Percentiles rank a stretch among this genome's conserved stretches.
These are phyloP conservation scores for Picus viridis DNA, from an alignment of 2,797 vertebrate species.

Conservation along the genomic window DNA sequence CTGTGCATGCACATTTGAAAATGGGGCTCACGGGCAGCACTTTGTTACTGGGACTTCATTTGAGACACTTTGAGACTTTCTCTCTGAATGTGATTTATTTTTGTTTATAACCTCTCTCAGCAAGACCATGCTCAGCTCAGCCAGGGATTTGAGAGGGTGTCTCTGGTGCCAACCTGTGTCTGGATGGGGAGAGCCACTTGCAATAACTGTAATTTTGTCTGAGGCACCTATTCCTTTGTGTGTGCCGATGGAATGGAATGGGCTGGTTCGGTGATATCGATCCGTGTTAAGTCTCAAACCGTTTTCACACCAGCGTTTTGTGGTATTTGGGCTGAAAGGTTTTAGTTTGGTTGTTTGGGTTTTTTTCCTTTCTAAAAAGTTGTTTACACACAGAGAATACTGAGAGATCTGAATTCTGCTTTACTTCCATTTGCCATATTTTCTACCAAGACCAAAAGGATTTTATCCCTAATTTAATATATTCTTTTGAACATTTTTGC, in stretches of 20 bases:
- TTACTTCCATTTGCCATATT: constrained; percentile 12
- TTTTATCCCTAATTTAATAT: constrained; percentile 9
- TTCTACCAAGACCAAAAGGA: not conserved
- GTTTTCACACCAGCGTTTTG: not conserved
- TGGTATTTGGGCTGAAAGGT: not conserved
- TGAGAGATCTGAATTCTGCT: not conserved
- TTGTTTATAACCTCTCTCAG: not conserved
- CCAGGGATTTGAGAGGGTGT: not conserved
- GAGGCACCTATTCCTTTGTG: not conserved
- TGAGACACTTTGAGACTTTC: not conserved
- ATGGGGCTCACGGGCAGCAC: not conserved
- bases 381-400: not conserved
- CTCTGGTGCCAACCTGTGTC: not conserved
- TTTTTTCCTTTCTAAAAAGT: not conserved
- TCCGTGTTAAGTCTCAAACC: not conserved
- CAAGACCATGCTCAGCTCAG: not conserved
- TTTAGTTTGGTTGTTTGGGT: not conserved
- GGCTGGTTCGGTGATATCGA: not conserved
- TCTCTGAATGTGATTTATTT: not conserved
- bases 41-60: not conserved
- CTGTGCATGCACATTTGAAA: not conserved
- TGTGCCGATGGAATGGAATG: not conserved
- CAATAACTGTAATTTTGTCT: not conserved
- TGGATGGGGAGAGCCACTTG: not conserved
- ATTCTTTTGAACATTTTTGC: not conserved